Evolutionary conservation across 2,113 vertebrate species (phyloP).

Genomic region (Labeo rohita): DNA sequence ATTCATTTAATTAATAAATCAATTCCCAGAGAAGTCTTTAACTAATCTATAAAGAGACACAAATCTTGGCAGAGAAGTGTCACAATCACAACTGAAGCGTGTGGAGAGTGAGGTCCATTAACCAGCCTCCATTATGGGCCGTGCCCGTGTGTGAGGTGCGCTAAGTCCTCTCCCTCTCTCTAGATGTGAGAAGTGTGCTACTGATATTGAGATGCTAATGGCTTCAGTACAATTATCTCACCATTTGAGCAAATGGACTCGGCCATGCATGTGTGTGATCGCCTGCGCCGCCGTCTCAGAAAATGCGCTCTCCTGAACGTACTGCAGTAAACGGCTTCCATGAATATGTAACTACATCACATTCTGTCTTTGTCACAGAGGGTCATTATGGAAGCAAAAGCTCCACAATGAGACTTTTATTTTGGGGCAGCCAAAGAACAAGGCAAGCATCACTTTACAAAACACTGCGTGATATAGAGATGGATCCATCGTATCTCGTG

Average conservation of each 20-base stretch:
- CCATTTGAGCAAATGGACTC: conserved; percentile 53
- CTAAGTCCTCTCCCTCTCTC: conserved; percentile 37
- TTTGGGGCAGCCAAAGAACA: conserved; percentile 42
- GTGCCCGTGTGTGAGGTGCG: conserved; percentile 30
- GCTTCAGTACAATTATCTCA: conserved; percentile 49
- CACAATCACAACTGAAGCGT: conserved; percentile 32
- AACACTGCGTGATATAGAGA: conserved; percentile 57
- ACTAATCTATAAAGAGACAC: conserved; percentile 7
- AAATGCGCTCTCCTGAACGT: conserved; percentile 38
- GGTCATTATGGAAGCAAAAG: conserved; percentile 36
- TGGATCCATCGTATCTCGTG: conserved; percentile 57
- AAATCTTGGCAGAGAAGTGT: conserved; percentile 23
- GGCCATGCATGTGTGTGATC: conserved; percentile 43
- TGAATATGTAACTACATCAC: conserved; percentile 56
- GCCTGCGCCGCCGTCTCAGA: background rate
- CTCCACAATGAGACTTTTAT: conserved; percentile 42
- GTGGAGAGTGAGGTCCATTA: conserved; percentile 33
- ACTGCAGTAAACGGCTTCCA: conserved; percentile 38
- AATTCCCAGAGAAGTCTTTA: background rate
- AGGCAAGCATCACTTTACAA: conserved; percentile 61
- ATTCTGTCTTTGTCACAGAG: conserved; percentile 45
- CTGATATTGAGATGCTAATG: conserved; percentile 54
- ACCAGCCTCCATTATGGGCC: conserved; percentile 41
- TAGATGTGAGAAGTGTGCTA: conserved; percentile 43
- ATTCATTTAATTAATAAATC: background rate